phyloP scores from a whole-genome alignment of 2,888 invertebrate species.

The Ophraella communa region DNA sequence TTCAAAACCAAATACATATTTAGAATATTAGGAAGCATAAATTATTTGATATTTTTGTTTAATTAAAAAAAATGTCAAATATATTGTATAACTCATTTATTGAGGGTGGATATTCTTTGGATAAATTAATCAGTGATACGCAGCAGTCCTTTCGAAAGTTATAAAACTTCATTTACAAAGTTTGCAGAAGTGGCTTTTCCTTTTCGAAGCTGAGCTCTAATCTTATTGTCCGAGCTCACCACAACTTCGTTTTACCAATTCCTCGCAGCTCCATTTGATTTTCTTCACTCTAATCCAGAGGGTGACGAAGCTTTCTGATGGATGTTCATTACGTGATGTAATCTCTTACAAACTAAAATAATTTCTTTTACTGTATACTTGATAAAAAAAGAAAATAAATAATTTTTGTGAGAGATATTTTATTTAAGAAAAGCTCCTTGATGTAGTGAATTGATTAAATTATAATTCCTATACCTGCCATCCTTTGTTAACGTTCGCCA shows the following conservation, averaged over 20 bases:
- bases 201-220: constrained; percentile 15
- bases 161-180: constrained; percentile 31
- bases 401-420: too few species aligned
- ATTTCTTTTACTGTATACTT: too few species aligned
- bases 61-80: too few species aligned
- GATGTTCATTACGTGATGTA: neutral
- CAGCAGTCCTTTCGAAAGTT: constrained; percentile 27
- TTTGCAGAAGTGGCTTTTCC: constrained; percentile 13
- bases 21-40: too few species aligned
- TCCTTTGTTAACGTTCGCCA: neutral
- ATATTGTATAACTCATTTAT: neutral
- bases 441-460: neutral
- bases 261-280: constrained; percentile 19
- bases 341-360: neutral
- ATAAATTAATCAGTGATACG: constrained; percentile 32
- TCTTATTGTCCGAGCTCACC: constrained; percentile 21
- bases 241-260: constrained; percentile 17
- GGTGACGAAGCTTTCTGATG: neutral
- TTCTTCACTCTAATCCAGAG: neutral
- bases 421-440: too few species aligned
- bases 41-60: too few species aligned
- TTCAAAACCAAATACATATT: too few species aligned
- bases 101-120: constrained; percentile 15
- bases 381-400: too few species aligned
- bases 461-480: neutral